A percentile compares a stretch with the other conserved stretches of the same genome.
Evolutionary conservation across 1,140 invertebrate species (phyloP).

Genomic region (Agrilus planipennis): DNA sequence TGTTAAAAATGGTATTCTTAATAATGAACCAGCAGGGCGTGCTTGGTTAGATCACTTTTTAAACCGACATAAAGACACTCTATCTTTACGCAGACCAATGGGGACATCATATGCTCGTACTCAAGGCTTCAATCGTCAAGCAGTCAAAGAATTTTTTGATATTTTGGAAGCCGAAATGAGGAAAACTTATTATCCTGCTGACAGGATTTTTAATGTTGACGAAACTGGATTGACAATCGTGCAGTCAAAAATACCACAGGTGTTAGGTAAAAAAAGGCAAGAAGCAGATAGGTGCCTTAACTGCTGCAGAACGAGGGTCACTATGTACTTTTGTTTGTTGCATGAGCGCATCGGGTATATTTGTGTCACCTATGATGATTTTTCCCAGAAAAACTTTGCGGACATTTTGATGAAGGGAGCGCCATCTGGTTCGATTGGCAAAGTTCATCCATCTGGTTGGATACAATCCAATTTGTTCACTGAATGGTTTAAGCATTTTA

Average conservation of each 20-base stretch:
- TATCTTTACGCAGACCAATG: conserved; percentile 4
- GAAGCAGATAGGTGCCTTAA: conserved; percentile 2
- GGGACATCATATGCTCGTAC: conserved; percentile 6
- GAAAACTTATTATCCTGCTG: conserved; percentile 15
- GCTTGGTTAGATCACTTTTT: conserved; percentile 2
- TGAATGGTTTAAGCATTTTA: conserved; percentile 26
- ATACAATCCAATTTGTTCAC: conserved; percentile 21
- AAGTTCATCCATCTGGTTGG: conserved; percentile 9
- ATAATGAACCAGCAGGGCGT: background rate
- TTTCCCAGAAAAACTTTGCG: conserved; percentile 13
- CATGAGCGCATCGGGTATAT: conserved; percentile 8
- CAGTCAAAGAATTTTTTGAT: conserved; percentile 13
- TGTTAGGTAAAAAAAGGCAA: conserved; percentile 20
- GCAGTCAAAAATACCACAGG: conserved; percentile 21
- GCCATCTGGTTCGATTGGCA: conserved; percentile 10
- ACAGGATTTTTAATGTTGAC: conserved; percentile 31
- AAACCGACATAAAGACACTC: conserved; percentile 2
- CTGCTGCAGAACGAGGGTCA: conserved; percentile 5
- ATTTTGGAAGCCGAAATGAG: conserved; percentile 10
- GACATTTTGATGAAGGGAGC: conserved; percentile 10
- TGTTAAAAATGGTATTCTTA: conserved; percentile 13
- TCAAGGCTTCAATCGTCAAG: conserved; percentile 12
- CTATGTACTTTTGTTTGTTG: conserved; percentile 8
- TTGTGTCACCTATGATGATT: conserved; percentile 13
- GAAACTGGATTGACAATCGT: conserved; percentile 29